Evolutionary conservation across 2,888 invertebrate species (phyloP), one percentile per base, ranked within the genome.

Genomic region (Zootermopsis nevadensis): DNA sequence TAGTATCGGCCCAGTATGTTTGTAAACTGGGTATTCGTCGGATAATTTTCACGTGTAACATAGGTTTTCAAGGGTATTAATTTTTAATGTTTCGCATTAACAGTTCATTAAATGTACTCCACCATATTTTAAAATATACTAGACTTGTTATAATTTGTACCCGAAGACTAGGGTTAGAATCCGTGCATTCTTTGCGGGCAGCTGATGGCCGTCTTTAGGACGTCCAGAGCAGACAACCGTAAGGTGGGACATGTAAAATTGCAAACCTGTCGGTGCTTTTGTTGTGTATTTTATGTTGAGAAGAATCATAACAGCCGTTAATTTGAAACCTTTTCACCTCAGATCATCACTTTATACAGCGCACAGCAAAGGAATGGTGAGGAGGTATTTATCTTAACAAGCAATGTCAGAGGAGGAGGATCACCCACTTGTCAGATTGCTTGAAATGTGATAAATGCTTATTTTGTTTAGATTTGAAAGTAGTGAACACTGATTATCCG

Each of bases 21-120:
- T 90, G 90, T 90, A 90, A 90, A 90, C 90, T 90, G 90, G 89
- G 89, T 88, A 89, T 89, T 89, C 83, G 81, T 85, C 79, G 82
- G 76, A 79, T 83, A 83, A 82, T 89, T 89, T 89, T 88, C 88
- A 90, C 88, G 89, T 90, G 89, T 88, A 86, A 87, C 87, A 88
- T 88, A 88, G 88, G 83, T 84, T 85, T 85, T 85, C 82, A 84
- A 76, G 42, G 66, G 66, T 83, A 31, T 84, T 22, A 76, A 66
- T 30, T 60, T 38, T 82, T 67, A 80, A 81, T 81, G 80, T 53
- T 82, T 74, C 77, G 60, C 35, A 48, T 77, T 33, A 77, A 81
- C 66, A 81, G 30, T 60, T 72, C 48, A 33, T 31, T 76, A 38
- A 74, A 55, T 55, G 38, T 81, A 83, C 53, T 33, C 38, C 24